Percentiles rank a stretch among this genome's conserved stretches.
phyloP scores from a whole-genome alignment of 2,888 invertebrate species.

The Ophion ventricosus region DNA sequence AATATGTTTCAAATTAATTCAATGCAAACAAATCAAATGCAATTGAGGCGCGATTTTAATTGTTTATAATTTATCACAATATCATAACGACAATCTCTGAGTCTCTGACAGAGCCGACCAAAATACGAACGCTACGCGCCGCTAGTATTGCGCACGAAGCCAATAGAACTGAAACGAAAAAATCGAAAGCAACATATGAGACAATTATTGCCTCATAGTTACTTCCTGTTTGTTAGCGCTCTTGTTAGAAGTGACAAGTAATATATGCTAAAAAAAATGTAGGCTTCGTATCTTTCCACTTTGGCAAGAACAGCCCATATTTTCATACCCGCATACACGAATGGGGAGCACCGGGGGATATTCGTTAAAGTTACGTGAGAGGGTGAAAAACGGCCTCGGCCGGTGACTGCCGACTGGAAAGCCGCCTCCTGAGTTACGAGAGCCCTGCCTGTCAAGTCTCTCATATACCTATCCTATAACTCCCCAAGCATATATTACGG shows the following conservation, averaged over 20 bases:
- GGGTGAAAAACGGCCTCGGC: conserved; percentile 46
- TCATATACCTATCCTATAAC: conserved; percentile 57
- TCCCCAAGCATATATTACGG: conserved; percentile 7
- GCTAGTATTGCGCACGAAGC: too few relatives aligned
- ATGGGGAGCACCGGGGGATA: conserved; percentile 9
- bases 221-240: not conserved
- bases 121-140: too few relatives aligned
- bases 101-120: too few relatives aligned
- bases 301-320: not conserved
- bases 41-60: too few relatives aligned
- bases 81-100: too few relatives aligned
- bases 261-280: not conserved
- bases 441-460: conserved; percentile 53
- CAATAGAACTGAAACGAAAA: not conserved
- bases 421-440: conserved; percentile 57
- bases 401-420: conserved; percentile 58
- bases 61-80: too few relatives aligned
- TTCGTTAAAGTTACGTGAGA: conserved; percentile 55
- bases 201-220: too few relatives aligned
- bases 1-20: too few relatives aligned
- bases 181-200: not conserved
- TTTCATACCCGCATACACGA: conserved; percentile 27
- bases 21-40: too few relatives aligned
- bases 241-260: not conserved
- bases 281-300: not conserved